Evolutionary conservation across 2,797 vertebrate species (phyloP).

Genomic region (Phoeniculus purpureus): DNA sequence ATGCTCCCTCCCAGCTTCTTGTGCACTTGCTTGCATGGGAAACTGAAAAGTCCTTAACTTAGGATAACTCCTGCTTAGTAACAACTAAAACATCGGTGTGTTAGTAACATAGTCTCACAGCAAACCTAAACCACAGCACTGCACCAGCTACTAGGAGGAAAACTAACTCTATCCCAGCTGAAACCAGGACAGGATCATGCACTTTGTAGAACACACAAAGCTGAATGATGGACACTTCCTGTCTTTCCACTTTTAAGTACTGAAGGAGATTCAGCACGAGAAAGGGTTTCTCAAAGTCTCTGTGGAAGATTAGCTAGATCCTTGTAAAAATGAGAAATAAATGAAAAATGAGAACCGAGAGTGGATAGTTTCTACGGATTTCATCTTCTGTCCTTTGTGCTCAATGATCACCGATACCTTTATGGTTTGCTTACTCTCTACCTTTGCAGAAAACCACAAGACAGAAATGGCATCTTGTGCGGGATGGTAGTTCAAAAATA

Average conservation of each 20-base stretch:
- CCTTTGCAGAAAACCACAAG: background rate
- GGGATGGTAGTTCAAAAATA: background rate
- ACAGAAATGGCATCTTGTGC: background rate
- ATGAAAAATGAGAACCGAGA: background rate
- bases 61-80: background rate
- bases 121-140: background rate
- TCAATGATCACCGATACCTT: background rate
- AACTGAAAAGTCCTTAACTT: too few relatives aligned
- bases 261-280: background rate
- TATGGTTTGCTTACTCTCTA: background rate
- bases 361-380: background rate
- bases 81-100: background rate
- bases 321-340: background rate
- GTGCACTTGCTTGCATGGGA: background rate
- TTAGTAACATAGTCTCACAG: background rate
- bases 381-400: background rate
- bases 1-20: background rate
- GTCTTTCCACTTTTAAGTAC: background rate
- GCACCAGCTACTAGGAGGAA: background rate
- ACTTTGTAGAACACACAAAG: background rate
- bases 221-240: background rate
- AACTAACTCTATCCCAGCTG: background rate
- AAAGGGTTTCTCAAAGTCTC: background rate
- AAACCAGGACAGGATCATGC: background rate
- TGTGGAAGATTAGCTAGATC: background rate